Evolutionary conservation across 2,797 vertebrate genomes (phyloP), one percentile per base, ranked within the genome.

Genomic region (Enoplosus armatus): DNA sequence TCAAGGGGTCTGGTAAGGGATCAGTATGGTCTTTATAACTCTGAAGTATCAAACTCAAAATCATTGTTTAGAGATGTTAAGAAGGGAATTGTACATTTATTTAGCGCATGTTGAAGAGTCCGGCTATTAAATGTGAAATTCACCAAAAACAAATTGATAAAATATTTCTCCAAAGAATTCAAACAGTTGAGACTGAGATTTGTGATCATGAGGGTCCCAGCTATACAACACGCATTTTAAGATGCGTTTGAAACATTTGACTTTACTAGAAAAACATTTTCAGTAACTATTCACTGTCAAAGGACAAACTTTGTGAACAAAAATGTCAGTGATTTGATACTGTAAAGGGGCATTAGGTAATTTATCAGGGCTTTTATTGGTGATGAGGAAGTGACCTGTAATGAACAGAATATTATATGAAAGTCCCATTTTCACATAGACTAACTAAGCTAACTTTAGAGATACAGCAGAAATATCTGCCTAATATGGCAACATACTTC

Each of bases 21-120:
- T 90, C 88, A 60, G 48, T 66, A 59, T 62, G 87, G 82, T 89
- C 80, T 89, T 87, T 75, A 62, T 81, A 80, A 80, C 72, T 83
- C 80, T 63, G 59, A 86, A 87, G 62, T 83, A 88, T 89, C 84
- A 86, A 80, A 72, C 69, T 85, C 55, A 81, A 76, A 89, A 84
- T 89, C 65, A 72, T 77, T 69, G 54, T 77, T 86, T 74, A 63
- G 59, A 85, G 78, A 76, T 77, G 47, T 80, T 51, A 92, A 90
- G 77, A 92, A 93, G 93, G 93, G 92, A 94, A 85, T 88, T 60
- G 71, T 83, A 75, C 79, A 64, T 87, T 85, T 73, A 69, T 83
- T 84, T 54, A 64, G 61, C 50, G 2, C 69, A 75, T 72, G 43
- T 75, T 77, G 43, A 71, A 85, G 55, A 85, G 70, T 81, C 60